Evolutionary conservation across 2,797 vertebrate genomes (phyloP).

Genomic region (Alfaro cultratus): DNA sequence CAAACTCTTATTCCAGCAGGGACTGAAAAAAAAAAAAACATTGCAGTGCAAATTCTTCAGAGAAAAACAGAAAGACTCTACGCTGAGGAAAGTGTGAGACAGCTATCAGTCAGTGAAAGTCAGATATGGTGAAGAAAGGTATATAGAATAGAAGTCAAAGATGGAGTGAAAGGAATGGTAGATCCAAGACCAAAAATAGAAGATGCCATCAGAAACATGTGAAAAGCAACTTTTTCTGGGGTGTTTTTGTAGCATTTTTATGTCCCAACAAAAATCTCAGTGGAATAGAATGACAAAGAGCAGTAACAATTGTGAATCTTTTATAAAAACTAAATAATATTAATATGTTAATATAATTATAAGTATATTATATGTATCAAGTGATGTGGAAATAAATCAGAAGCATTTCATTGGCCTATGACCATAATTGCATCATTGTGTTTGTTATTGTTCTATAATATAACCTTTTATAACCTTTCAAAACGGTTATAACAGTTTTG

Average conservation of each 20-base stretch:
- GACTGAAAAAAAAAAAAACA: slow-evolving; percentile 1
- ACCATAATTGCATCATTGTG: no score
- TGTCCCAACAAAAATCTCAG: not conserved
- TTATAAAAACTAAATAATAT: not conserved
- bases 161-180: slow-evolving; percentile 14
- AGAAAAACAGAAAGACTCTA: not conserved
- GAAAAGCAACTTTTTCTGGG: not conserved
- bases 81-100: slow-evolving; percentile 21
- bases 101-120: slow-evolving; percentile 7
- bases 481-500: no score
- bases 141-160: not conserved
- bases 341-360: not conserved
- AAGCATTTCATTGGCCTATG: no score
- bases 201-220: slow-evolving; percentile 20
- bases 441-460: no score
- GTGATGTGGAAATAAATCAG: no score
- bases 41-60: not conserved
- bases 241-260: not conserved
- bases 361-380: no score
- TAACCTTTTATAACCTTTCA: no score
- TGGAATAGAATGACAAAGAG: not conserved
- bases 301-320: not conserved
- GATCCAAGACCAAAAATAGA: slow-evolving; percentile 9
- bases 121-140: not conserved
- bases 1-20: slow-evolving; percentile 2